phyloP scores from a whole-genome alignment of 1,140 invertebrate genomes.

The Lepidotrigona ventralis region DNA sequence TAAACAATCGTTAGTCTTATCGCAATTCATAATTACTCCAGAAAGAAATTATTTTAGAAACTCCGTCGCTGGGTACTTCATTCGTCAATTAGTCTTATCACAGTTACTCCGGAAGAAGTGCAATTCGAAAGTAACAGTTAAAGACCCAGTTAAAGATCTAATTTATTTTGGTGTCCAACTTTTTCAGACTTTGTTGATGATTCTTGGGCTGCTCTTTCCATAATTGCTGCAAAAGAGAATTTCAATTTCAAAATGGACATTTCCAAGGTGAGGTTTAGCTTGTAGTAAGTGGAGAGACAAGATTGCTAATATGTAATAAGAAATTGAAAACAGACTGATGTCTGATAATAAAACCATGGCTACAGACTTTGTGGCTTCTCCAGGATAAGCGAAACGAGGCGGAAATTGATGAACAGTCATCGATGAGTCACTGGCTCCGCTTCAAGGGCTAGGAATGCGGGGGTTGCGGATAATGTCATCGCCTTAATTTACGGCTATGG shows the following conservation, averaged over 20 bases:
- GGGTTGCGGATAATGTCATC: constrained; percentile 24
- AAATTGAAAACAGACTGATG: neutral
- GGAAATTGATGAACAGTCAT: constrained; percentile 44
- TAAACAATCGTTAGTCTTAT: too few relatives aligned
- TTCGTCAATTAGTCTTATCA: too few relatives aligned
- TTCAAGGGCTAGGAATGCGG: neutral
- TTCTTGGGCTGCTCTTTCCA: neutral
- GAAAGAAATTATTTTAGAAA: too few relatives aligned
- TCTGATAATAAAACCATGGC: neutral
- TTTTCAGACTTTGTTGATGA: neutral
- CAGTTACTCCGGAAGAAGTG: too few relatives aligned
- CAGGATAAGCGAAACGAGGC: constrained; percentile 8
- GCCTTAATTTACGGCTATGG: constrained; percentile 9
- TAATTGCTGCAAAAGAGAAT: neutral
- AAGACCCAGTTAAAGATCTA: too few relatives aligned
- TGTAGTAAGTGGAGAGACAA: neutral
- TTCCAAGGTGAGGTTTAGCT: neutral
- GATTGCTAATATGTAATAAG: neutral
- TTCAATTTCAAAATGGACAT: neutral
- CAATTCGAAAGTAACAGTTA: too few relatives aligned
- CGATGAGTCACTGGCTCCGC: constrained; percentile 18
- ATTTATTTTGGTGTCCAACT: neutral
- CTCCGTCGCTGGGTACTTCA: too few relatives aligned
- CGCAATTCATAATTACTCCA: too few relatives aligned
- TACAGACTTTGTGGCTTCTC: constrained; percentile 18